Base-by-base conservation (phyloP, 1,140 invertebrate genomes). In the Pogonomyrmex californicus region DNA sequence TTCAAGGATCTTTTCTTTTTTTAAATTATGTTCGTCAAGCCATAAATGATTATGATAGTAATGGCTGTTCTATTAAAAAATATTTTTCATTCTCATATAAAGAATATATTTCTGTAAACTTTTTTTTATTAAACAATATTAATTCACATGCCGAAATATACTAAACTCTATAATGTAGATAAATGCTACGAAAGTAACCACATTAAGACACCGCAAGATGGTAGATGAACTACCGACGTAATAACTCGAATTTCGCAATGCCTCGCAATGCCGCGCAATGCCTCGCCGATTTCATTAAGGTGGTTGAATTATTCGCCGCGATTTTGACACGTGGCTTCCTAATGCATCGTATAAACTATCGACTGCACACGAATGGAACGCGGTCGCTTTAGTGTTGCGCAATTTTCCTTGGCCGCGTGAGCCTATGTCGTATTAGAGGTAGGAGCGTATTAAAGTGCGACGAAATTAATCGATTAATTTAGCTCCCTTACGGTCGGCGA, bases 381-480 rank as follows among this genome's bases (percentile, higher is more conserved):
- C 70, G 17, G 47, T 23, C 70, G 44, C 44, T 73, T 63, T 81
- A 23, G 4, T 38, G 23, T 47, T 49, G 41, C 36, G 23, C 38
- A 70, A 70, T 81, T 81, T 83, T 83, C 23, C 23, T 78, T 85
- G 44, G 58, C 76, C 82, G 44, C 51, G 30, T n/a, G 77, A 68
- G 63, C 47, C 78, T 81, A 56, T n/a, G 38, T 66, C 63, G 51
- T 56, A 60, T 47, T 47, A 68, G 23, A 68, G 10, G 65, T 65
- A 14, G 12, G 23, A 36, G 38, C 14, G 60, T 86, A 68, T 86
- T 73, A 87, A 36, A 82, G 36, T 71, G 47, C 62, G 49, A 89
- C 44, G 68, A 76, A 76, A 89, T 89, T 81, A 85, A 89, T 89
- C 82, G 81, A 89, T 89, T 88, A 86, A 88, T 88, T 85, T 63